Base-by-base conservation (phyloP, 2,888 invertebrate species). In the Drymonia ruficornis region DNA sequence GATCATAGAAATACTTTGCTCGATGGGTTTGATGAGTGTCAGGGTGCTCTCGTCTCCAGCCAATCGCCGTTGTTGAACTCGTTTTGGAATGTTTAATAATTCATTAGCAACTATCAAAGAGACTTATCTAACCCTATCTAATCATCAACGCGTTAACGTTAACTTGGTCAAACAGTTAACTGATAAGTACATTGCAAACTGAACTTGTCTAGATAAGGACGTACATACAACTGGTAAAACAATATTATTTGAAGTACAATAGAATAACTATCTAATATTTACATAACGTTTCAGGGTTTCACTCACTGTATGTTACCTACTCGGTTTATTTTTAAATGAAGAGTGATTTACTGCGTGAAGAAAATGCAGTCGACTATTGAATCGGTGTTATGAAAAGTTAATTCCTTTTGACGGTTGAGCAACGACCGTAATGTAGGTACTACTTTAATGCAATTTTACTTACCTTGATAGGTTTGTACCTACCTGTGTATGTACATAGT, bases 141-240 rank as follows among this genome's bases (percentile, higher is more conserved):
- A 82, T 82, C 80, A 73, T 43, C 46, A 59, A 58, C 63, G 67
- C 69, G 72, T 72, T 67, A 62, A 65, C 64, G 70, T 69, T 69
- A 63, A 74, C 65, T 69, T 70, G 63, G 61, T 59, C 53, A 52
- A 69, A 74, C 72, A 74, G 77, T 75, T 77, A 76, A 70, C 61
- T 70, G 80, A 80, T 72, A 70, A 68, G 56, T 56, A 44, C 40
- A 54, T 53, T 58, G 63, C 55, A 60, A 67, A 72, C 60, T 67
- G 59, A 67, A 66, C 67, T 50, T 57, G 51, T 65, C 47, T 34
- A 57, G 67, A 72, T 68, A 66, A 55, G 44, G 43, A 29, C 45
- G 36, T 50, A 29, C 45, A 40, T 50, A 31, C 9, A n/a, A 38
- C 38, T 36, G 12, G 15, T 34, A 23, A 42, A 43, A 12, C 18